These are phyloP conservation scores for Deilephila porcellus DNA, from an alignment of 2,888 invertebrate genomes.

Conservation along the genomic window DNA sequence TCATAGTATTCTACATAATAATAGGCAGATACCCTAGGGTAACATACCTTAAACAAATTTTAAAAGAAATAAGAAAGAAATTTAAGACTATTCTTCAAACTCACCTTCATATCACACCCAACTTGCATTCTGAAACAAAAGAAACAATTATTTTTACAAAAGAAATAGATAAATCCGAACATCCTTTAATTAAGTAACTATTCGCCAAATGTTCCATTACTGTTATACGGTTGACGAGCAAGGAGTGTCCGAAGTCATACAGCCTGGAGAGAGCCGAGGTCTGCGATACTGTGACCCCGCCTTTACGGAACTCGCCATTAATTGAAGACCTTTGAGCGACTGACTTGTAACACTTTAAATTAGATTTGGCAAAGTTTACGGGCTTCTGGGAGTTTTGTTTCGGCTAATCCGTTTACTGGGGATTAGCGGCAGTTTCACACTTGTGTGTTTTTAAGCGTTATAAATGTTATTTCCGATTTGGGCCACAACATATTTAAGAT, in stretches of 20 bases:
- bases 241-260: constrained; percentile 21
- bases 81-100: neutral
- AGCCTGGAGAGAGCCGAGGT: constrained; percentile 20
- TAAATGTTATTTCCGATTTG: too few species aligned
- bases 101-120: constrained; percentile 17
- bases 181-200: constrained; percentile 27
- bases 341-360: constrained; percentile 29
- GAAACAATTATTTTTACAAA: neutral
- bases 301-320: constrained; percentile 48
- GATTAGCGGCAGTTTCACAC: neutral
- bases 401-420: neutral
- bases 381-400: neutral
- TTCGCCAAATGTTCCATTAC: constrained; percentile 19
- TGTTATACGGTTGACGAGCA: constrained; percentile 22
- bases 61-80: too few species aligned
- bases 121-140: constrained; percentile 10
- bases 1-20: too few species aligned
- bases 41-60: too few species aligned
- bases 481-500: too few species aligned
- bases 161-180: constrained; percentile 13
- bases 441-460: neutral
- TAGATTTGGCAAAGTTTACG: neutral
- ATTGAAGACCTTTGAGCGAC: constrained; percentile 46
- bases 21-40: too few species aligned
- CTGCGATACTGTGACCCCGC: constrained; percentile 35